A percentile compares a stretch with the other conserved stretches of the same genome.
Conservation (phyloP, 2,888 invertebrate genomes). For the Papilio gigon region DNA sequence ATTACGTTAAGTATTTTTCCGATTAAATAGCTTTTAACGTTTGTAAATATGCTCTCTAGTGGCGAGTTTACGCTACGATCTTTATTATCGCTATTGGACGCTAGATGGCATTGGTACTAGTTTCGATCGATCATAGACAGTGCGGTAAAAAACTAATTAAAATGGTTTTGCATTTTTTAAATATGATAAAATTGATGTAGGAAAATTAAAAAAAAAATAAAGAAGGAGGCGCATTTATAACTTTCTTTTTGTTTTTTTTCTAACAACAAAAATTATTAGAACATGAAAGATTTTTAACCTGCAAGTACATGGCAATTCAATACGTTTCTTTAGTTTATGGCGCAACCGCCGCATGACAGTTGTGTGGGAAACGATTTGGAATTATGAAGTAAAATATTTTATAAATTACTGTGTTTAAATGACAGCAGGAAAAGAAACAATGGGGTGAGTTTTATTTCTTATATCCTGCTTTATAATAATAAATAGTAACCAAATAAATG, state of each 20-base stretch:
- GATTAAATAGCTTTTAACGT: not conserved
- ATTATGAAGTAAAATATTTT: slow-evolving; percentile 59
- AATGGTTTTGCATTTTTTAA: no score
- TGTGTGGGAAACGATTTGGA: slow-evolving; percentile 50
- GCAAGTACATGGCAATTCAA: slow-evolving; percentile 27
- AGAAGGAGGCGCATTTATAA: not conserved
- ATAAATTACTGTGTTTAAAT: slow-evolving; percentile 82
- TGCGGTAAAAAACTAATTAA: not conserved
- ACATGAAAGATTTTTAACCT: not conserved
- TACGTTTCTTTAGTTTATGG: slow-evolving; percentile 48
- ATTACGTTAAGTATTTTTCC: not conserved
- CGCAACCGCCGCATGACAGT: slow-evolving; percentile 51
- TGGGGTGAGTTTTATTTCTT: slow-evolving; percentile 85
- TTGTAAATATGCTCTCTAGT: slow-evolving; percentile 30
- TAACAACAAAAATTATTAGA: not conserved
- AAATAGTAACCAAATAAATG: not conserved
- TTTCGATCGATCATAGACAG: slow-evolving; percentile 8
- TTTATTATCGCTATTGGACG: not conserved
- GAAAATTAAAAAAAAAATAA: not conserved
- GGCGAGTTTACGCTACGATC: not conserved
- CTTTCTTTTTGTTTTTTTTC: not conserved
- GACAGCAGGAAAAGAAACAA: slow-evolving; percentile 91
- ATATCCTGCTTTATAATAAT: slow-evolving; percentile 31
- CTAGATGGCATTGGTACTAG: not conserved
- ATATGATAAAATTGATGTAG: no score